Evolutionary conservation across 2,888 invertebrate genomes (phyloP), one percentile per base, ranked within the genome.

Genomic region (Orgyia antiqua): DNA sequence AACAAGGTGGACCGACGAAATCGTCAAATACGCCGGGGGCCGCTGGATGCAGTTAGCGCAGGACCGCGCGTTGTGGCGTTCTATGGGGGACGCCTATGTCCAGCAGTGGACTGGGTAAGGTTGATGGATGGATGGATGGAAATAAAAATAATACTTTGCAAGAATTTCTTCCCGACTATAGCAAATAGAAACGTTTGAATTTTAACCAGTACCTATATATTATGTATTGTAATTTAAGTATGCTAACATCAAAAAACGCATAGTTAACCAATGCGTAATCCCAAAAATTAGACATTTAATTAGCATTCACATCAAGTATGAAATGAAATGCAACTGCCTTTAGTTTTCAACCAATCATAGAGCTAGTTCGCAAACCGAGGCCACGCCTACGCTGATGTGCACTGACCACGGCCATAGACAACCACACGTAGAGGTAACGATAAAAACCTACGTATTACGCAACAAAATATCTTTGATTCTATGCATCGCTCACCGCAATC

Each of bases 321-420:
- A 56, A 66, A 77, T 72, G 77, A 80, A 80, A 82, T 80, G 79
- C 77, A 75, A 68, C 68, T 68, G 66, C 72, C 66, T 70, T 71
- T 61, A 61, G 36, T 36, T 39, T 49, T 57, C 61, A 44, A 55
- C 82, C 82, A 82, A 83, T 83, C 55, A 54, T 51, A 51, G 58
- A 36, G 45, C 42, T 46, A 51, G 58, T 60, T 59, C 45, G 58
- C 57, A 45, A 50, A 47, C 54, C 60, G 63, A 71, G 67, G 72
- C 75, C 71, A 68, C 82, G 78, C 82, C 82, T 51, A 78, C 77
- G 58, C 58, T 56, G 49, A 59, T 53, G 52, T 62, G 64, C 64
- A 60, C 46, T 57, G 58, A 58, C 59, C 57, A 60, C 58, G 57
- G 55, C 42, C 56, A 44, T 46, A 44, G 51, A 45, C 43, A 39